These are phyloP conservation scores for Leptinotarsa juncta DNA, from an alignment of 2,888 invertebrate species.

Conservation along the genomic window DNA sequence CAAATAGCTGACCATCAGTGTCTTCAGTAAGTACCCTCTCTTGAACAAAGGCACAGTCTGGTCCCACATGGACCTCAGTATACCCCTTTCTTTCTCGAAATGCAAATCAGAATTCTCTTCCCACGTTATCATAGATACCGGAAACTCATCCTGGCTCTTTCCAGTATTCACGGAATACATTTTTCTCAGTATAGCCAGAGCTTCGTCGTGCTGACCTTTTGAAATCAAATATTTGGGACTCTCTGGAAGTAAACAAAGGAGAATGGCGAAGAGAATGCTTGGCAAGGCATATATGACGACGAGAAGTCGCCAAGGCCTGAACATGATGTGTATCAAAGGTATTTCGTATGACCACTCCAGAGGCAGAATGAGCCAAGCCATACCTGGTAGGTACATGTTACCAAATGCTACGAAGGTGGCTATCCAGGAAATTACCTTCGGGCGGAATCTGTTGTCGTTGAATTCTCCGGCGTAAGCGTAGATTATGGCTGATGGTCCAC, in stretches of 20 bases:
- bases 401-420: conserved; percentile 63
- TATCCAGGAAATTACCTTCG: conserved; percentile 64
- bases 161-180: conserved; percentile 61
- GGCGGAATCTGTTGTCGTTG: conserved; percentile 65
- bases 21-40: conserved; percentile 57
- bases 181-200: conserved; percentile 57
- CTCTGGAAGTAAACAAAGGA: conserved; percentile 61
- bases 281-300: conserved; percentile 62
- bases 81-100: conserved; percentile 45
- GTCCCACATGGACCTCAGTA: conserved; percentile 60
- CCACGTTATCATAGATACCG: conserved; percentile 57
- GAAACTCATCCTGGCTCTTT: conserved; percentile 56
- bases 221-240: conserved; percentile 64
- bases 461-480: conserved; percentile 70
- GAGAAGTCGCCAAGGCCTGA: conserved; percentile 62
- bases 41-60: conserved; percentile 63
- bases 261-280: conserved; percentile 56
- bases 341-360: conserved; percentile 62
- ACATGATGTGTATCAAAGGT: conserved; percentile 65
- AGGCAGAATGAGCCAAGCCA: conserved; percentile 63
- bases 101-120: conserved; percentile 51
- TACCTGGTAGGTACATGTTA: conserved; percentile 60
- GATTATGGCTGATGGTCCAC: conserved; percentile 67
- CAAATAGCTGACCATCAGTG: conserved; percentile 61
- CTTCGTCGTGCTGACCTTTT: conserved; percentile 58